Percentiles rank a stretch among this genome's conserved stretches.
Conservation (phyloP, 2,113 vertebrate genomes). For the Leucoraja erinaceus region DNA sequence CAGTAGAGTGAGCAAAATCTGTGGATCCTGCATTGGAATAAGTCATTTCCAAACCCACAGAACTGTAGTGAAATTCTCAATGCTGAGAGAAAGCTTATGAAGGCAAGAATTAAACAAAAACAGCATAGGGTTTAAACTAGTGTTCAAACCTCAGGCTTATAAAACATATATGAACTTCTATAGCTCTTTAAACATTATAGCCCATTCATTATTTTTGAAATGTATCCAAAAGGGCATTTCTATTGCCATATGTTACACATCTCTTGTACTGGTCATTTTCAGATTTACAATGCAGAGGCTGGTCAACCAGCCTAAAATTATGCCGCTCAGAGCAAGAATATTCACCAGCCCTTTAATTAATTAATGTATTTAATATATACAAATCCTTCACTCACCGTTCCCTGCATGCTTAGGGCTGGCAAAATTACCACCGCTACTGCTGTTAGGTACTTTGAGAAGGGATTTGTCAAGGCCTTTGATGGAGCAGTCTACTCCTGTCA, state of each 20-base stretch:
- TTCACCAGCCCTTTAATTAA: neutral
- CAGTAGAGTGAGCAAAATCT: no score
- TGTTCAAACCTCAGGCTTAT: neutral
- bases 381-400: constrained; percentile 64
- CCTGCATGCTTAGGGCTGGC: constrained; percentile 83
- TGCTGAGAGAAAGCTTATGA: no score
- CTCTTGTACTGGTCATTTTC: neutral
- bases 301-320: neutral
- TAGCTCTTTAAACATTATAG: no score
- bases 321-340: neutral
- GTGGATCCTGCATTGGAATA: no score
- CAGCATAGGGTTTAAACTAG: no score
- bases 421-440: constrained; percentile 57
- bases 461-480: constrained; percentile 73
- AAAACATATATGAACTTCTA: neutral
- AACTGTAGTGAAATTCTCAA: no score
- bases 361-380: neutral
- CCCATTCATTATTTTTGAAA: no score
- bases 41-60: no score
- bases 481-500: constrained; percentile 85
- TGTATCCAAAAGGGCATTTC: no score
- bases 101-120: no score
- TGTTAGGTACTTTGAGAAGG: constrained; percentile 71
- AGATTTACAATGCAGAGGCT: neutral
- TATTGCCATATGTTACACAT: neutral